Evolutionary conservation across 2,113 vertebrate species (phyloP).

Genomic region (Noctilio leporinus): DNA sequence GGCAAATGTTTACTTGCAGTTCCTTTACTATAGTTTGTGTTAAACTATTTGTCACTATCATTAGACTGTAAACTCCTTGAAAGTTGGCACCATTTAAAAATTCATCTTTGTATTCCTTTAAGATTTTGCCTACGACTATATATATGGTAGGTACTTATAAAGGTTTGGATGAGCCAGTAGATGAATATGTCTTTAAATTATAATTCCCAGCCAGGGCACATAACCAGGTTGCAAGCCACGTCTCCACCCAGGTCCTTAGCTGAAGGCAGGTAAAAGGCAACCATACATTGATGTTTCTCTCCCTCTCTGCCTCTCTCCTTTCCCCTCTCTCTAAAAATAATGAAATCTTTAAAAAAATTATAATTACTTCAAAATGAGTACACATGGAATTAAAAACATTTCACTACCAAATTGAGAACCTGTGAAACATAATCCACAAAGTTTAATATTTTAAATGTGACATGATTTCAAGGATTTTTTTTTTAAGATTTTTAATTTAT

Average conservation of each 20-base stretch:
- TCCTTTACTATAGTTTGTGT: neutral
- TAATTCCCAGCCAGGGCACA: too few species aligned
- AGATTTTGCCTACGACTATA: neutral
- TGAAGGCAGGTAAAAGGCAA: too few species aligned
- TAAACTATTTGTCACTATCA: neutral
- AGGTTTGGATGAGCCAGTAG: neutral
- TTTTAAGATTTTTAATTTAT: too few species aligned
- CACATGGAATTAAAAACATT: neutral
- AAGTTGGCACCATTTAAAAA: neutral
- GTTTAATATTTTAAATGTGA: neutral
- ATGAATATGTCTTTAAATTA: slow-evolving; percentile 19
- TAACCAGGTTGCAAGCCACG: too few species aligned
- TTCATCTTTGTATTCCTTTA: slow-evolving; percentile 21
- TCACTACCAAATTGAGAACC: neutral
- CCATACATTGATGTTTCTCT: too few species aligned
- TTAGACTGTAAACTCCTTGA: slow-evolving; percentile 19
- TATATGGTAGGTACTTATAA: neutral
- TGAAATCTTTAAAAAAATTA: too few species aligned
- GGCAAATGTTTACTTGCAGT: neutral
- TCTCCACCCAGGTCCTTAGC: too few species aligned
- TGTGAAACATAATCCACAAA: neutral
- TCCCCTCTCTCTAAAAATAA: too few species aligned
- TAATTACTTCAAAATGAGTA: neutral
- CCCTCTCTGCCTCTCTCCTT: too few species aligned
- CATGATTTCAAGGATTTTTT: neutral